Conservation (phyloP, 2,113 vertebrate genomes). For the Onychorhynchus coronatus region DNA sequence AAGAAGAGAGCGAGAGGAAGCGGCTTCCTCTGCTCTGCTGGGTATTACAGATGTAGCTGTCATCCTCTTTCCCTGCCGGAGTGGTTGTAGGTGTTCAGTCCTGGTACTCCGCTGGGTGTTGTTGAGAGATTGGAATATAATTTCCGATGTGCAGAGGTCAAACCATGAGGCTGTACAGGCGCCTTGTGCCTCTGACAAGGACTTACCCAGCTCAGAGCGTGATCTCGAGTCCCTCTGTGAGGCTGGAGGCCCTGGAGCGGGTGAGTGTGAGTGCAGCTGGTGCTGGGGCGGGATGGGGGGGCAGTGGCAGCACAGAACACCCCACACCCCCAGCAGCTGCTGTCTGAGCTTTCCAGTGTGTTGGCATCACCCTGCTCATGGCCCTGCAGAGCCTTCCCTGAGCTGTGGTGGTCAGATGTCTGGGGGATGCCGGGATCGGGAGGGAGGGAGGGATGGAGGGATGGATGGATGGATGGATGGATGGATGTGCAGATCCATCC, state of each 20-base stretch:
- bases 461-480: not conserved
- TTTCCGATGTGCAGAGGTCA: not conserved
- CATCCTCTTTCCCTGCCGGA: not conserved
- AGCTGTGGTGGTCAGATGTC: accelerated
- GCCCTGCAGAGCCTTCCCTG: accelerated
- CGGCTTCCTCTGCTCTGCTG: not conserved
- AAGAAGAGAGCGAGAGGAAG: not conserved
- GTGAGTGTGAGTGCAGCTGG: accelerated
- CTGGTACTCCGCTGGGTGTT: not conserved
- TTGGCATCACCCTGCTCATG: accelerated
- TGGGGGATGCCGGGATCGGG: accelerated
- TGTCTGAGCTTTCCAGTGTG: accelerated
- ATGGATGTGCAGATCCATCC: not conserved
- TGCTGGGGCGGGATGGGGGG: accelerated
- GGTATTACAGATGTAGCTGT: constrained; percentile 34
- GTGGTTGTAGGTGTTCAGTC: not conserved
- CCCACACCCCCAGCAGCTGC: not conserved
- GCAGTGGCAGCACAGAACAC: not conserved
- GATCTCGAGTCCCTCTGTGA: accelerated
- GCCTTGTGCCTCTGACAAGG: not conserved
- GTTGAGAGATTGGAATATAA: not conserved
- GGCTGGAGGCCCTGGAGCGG: accelerated
- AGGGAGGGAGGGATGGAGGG: not conserved
- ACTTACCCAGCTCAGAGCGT: not conserved
- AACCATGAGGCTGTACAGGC: not conserved